Base-by-base conservation (phyloP, 2,888 invertebrate species). In the Phaonia tiefii region DNA sequence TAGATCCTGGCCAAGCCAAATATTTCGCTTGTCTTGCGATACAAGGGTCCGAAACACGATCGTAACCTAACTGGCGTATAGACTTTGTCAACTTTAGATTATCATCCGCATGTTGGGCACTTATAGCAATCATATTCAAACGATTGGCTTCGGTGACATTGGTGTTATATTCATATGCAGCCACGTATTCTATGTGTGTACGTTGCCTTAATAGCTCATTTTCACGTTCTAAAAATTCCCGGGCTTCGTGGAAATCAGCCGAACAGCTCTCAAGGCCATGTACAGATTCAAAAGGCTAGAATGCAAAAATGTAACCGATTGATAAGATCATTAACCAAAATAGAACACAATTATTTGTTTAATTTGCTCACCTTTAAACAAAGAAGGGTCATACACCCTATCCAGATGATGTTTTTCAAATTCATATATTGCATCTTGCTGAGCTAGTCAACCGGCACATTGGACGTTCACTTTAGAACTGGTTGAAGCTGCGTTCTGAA, bases 121-220 rank as follows among this genome's bases (percentile, higher is more conserved):
- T 81, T 2, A 89, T 83, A 1, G 84, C 86, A 13, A 87, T 87
- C 90, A 92, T 91, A 13, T 87, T 84, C 10, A 92, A 91, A 17
- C 94, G 92, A 90, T 94, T 96, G 49, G 92, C 92, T 65, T 95
- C 93, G 0, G 95, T 96, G 31, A 96, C 92, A 88, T 96, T 95
- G 0, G 95, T 94, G 0, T 93, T 94, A 87, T 96, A 95, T 1
- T 91, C 92, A 95, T 95, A 96, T 76, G 83, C 74, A 0, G 88
- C 93, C 0, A 93, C 69, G 10, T 92, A 91, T 1, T 92, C 92
- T 20, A 91, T 91, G 86, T 94, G 93, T 80, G 91, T 91, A 85
- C 94, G 92, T 78, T 91, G 85, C 0, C 93, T 93, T n/a, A 92
- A 90, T 58, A 92, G 92, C 58, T 91, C 91, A 87, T 95, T 94